These are phyloP conservation scores for Pseudomyrmex flavicornis DNA, from an alignment of 1,140 invertebrate genomes.

Conservation along the genomic window DNA sequence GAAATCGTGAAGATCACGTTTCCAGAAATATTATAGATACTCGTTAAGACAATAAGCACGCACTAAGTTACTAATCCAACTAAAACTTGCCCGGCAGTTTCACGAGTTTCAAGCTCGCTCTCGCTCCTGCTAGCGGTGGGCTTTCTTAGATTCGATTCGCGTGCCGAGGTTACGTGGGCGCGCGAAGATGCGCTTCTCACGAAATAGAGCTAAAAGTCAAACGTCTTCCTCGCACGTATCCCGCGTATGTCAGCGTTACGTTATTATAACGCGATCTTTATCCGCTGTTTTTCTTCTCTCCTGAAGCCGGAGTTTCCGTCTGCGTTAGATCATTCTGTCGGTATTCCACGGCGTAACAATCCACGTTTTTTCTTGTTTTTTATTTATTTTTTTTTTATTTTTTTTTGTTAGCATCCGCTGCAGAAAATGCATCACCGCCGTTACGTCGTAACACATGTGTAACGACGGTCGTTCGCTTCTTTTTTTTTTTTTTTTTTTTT, in stretches of 20 bases:
- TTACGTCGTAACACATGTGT: background rate
- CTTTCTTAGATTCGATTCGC: constrained; percentile 78
- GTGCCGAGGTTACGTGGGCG: constrained; percentile 71
- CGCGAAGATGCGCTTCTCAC: constrained; percentile 64
- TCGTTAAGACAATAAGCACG: constrained; percentile 48
- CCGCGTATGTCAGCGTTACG: background rate
- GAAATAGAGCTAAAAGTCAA: constrained; percentile 70
- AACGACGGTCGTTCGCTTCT: background rate
- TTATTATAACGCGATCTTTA: constrained; percentile 33
- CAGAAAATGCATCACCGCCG: background rate
- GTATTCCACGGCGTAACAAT: background rate
- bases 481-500: background rate
- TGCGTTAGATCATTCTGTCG: constrained; percentile 4
- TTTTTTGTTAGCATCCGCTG: background rate
- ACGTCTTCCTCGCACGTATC: constrained; percentile 38
- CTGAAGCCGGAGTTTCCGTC: background rate
- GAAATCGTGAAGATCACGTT: constrained; percentile 34
- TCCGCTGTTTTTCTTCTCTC: background rate
- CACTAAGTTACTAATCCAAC: constrained; percentile 55
- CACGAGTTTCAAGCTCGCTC: constrained; percentile 29
- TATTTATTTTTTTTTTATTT: no score
- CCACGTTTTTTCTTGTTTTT: background rate
- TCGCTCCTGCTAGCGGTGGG: constrained; percentile 27
- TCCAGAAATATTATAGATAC: constrained; percentile 45
- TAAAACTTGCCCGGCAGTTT: constrained; percentile 60